Percentiles rank a stretch among this genome's conserved stretches.
Evolutionary conservation across 2,113 vertebrate genomes (phyloP).

Genomic region (Turnix velox): DNA sequence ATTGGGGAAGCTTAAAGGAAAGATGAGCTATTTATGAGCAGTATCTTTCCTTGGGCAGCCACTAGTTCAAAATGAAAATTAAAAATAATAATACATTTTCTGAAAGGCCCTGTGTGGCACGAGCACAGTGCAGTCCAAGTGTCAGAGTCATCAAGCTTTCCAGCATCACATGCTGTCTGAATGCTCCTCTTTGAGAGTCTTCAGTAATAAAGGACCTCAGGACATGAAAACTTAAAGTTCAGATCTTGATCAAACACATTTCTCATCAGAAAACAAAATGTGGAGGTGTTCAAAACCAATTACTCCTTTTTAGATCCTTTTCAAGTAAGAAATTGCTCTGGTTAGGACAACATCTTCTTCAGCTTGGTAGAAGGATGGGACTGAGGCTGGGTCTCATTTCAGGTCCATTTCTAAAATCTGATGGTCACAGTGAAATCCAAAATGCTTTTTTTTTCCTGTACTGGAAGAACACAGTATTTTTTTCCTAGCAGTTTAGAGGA

Average conservation of each 20-base stretch:
- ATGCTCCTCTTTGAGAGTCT: not conserved
- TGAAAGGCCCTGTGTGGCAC: not conserved
- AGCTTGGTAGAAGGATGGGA: not conserved
- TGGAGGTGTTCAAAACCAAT: not conserved
- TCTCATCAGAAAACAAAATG: not conserved
- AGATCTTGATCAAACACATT: not conserved
- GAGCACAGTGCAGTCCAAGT: not conserved
- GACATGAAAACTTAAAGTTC: not conserved
- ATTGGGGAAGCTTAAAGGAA: constrained; percentile 22
- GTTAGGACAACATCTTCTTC: not conserved
- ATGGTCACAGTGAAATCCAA: not conserved
- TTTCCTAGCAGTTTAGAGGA: not conserved
- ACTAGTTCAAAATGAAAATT: constrained; percentile 23
- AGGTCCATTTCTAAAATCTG: not conserved
- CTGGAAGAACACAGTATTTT: not conserved
- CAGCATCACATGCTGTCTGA: not conserved
- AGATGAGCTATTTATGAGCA: constrained; percentile 51
- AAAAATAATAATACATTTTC: constrained; percentile 30
- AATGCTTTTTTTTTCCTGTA: not conserved
- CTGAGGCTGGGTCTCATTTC: not conserved
- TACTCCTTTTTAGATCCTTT: not conserved
- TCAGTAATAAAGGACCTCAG: not conserved
- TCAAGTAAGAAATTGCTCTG: not conserved
- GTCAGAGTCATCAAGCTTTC: not conserved
- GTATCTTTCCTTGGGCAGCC: constrained; percentile 43